Evolutionary conservation across 2,888 invertebrate genomes (phyloP).

Genomic region (Drosophila anomalata): DNA sequence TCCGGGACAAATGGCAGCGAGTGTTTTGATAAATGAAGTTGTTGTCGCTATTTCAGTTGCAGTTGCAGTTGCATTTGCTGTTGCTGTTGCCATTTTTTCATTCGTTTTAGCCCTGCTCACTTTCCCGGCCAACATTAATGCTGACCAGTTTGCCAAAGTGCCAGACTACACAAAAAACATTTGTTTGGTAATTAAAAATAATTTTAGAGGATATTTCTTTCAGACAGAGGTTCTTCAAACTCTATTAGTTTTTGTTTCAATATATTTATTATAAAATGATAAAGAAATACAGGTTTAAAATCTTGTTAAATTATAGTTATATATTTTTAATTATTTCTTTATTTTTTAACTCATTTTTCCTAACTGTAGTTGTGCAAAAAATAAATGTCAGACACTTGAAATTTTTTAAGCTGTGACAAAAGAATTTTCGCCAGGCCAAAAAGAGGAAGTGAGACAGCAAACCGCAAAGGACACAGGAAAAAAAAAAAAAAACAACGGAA

Average conservation of each 20-base stretch:
- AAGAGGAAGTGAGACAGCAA: conserved; percentile 52
- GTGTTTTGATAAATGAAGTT: conserved; percentile 70
- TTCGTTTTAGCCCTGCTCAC: conserved; percentile 18
- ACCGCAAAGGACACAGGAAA: conserved; percentile 29
- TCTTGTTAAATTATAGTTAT: neutral
- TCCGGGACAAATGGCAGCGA: conserved; percentile 15
- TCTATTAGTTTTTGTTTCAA: no score
- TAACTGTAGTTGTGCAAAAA: neutral
- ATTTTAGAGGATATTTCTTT: no score
- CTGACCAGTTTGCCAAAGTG: conserved; percentile 39
- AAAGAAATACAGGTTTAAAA: neutral
- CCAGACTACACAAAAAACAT: neutral
- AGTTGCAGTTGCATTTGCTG: conserved; percentile 32
- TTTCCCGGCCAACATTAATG: conserved; percentile 37
- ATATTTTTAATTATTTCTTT: neutral
- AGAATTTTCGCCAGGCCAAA: conserved; percentile 47
- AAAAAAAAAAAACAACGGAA: neutral
- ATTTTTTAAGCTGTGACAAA: conserved; percentile 47
- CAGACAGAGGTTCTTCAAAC: no score
- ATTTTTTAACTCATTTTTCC: no score
- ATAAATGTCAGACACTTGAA: conserved; percentile 42
- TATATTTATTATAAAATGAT: no score
- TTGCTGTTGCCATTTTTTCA: conserved; percentile 14
- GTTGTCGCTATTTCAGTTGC: conserved; percentile 54
- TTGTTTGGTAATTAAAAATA: neutral